Percentiles rank a stretch among this genome's conserved stretches.
These are phyloP conservation scores for Eumerus sabulonum DNA, from an alignment of 2,888 invertebrate species.

Conservation along the genomic window DNA sequence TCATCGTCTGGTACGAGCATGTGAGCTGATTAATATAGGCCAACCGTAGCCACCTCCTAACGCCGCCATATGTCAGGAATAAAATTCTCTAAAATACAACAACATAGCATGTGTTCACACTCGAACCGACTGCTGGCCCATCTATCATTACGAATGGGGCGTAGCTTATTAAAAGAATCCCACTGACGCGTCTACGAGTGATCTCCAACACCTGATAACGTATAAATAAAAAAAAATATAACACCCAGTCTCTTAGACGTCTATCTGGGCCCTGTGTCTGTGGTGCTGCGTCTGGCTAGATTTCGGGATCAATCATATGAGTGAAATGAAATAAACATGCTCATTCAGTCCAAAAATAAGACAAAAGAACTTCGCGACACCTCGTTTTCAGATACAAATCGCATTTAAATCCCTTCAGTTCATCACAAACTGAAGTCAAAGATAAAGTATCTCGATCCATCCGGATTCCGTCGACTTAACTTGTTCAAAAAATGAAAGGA, in stretches of 20 bases:
- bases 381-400: slow-evolving; percentile 1
- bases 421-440: background rate
- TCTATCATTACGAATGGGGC: no score
- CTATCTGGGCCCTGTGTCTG: background rate
- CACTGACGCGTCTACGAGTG: no score
- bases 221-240: no score
- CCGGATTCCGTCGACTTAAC: background rate
- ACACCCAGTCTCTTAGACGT: no score
- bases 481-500: background rate
- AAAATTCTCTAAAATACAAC: background rate
- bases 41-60: slow-evolving; percentile 12
- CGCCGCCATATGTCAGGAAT: slow-evolving; percentile 15
- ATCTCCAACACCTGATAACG: no score
- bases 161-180: no score
- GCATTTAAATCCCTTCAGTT: slow-evolving; percentile 58
- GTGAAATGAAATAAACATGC: slow-evolving; percentile 51
- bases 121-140: no score
- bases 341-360: no score
- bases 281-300: background rate
- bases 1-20: no score
- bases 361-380: no score
- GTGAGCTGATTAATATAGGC: slow-evolving; percentile 17
- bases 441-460: slow-evolving; percentile 15
- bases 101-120: background rate
- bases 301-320: slow-evolving; percentile 39